Conservation (phyloP, 1,140 invertebrate genomes). For the Gryon sp. region DNA sequence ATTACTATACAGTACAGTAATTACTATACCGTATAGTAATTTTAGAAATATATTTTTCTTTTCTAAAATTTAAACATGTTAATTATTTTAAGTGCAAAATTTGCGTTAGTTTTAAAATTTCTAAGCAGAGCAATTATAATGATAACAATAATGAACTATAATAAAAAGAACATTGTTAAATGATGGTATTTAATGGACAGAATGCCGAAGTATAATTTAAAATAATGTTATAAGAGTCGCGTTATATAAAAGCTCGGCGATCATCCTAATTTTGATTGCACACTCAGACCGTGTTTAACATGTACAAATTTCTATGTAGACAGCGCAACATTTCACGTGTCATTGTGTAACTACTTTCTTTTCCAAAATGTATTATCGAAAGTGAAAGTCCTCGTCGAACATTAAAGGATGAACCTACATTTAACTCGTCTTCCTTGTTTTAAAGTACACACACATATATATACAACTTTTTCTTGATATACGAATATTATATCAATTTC, state of each 20-base stretch:
- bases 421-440: constrained; percentile 51
- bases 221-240: constrained; percentile 37
- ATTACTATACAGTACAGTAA: too few species aligned
- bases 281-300: constrained; percentile 22
- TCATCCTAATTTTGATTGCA: constrained; percentile 52
- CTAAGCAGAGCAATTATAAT: too few species aligned
- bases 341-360: constrained; percentile 66
- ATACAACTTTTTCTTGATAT: constrained; percentile 6
- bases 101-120: too few species aligned
- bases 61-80: too few species aligned
- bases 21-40: too few species aligned
- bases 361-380: constrained; percentile 64
- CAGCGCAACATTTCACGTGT: constrained; percentile 55
- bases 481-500: too few species aligned
- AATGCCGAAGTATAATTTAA: constrained; percentile 20
- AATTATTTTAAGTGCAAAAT: too few species aligned
- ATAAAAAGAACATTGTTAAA: too few species aligned
- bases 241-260: constrained; percentile 41
- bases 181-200: too few species aligned
- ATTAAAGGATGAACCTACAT: constrained; percentile 57
- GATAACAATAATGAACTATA: too few species aligned
- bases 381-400: constrained; percentile 56
- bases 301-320: constrained; percentile 50
- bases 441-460: constrained; percentile 13
- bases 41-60: too few species aligned